Evolutionary conservation across 1,140 invertebrate species (phyloP).

Genomic region (Rhizoglyphus robini): DNA sequence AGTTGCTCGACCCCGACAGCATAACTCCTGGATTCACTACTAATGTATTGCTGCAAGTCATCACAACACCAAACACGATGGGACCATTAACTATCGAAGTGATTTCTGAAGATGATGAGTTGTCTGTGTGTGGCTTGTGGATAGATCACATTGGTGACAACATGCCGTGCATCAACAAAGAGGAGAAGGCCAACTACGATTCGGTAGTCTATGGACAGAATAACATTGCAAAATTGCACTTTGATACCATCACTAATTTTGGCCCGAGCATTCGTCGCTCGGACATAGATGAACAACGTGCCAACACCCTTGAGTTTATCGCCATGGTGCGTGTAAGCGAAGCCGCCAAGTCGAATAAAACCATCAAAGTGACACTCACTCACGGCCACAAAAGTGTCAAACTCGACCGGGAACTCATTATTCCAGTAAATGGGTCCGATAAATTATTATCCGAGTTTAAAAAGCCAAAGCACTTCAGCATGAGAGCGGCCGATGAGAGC

Average conservation of each 20-base stretch:
- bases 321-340: constrained; percentile 11
- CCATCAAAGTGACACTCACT: not conserved
- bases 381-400: not conserved
- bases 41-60: constrained; percentile 19
- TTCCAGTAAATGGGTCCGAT: not conserved
- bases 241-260: constrained; percentile 24
- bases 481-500: constrained; percentile 18
- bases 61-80: constrained; percentile 22
- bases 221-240: constrained; percentile 21
- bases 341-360: constrained; percentile 7
- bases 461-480: constrained; percentile 21
- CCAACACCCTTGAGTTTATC: constrained; percentile 16
- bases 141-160: constrained; percentile 25
- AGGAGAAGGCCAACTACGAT: constrained; percentile 23
- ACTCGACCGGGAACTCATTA: not conserved
- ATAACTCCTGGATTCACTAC: constrained; percentile 22
- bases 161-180: constrained; percentile 24
- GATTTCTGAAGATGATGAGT: constrained; percentile 17
- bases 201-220: constrained; percentile 23
- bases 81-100: constrained; percentile 18
- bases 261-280: constrained; percentile 11
- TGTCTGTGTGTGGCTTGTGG: constrained; percentile 26
- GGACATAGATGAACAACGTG: not conserved
- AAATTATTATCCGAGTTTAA: constrained; percentile 11
- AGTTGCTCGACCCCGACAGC: not conserved